phyloP scores from a whole-genome alignment of 2,113 vertebrate genomes.

The Heteronetta atricapilla region DNA sequence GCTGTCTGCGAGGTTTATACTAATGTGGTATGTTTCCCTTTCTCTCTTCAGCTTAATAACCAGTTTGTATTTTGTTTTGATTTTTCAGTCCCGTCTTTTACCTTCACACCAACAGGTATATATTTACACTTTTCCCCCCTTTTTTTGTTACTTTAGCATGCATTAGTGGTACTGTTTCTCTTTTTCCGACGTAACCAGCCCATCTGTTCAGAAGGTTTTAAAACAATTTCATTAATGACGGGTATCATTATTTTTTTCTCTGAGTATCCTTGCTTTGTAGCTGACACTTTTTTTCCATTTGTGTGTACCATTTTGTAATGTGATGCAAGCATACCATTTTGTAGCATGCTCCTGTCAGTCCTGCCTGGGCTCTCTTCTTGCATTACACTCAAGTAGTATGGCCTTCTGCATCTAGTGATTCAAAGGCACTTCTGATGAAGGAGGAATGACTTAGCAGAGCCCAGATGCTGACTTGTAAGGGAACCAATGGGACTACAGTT shows the following conservation, averaged over 20 bases:
- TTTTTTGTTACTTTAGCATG: slow-evolving; percentile 77
- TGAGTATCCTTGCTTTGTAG: background rate
- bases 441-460: background rate
- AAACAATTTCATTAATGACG: background rate
- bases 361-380: background rate
- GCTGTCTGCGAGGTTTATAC: slow-evolving; percentile 82
- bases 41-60: slow-evolving; percentile 87
- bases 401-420: background rate
- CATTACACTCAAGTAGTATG: background rate
- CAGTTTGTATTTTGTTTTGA: slow-evolving; percentile 84
- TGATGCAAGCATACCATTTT: background rate
- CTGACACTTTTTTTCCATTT: background rate
- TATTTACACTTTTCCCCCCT: slow-evolving; percentile 80
- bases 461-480: background rate
- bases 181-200: slow-evolving; percentile 65
- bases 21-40: slow-evolving; percentile 84
- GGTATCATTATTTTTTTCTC: slow-evolving; percentile 7
- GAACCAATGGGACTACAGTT: background rate
- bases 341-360: background rate
- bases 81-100: slow-evolving; percentile 97
- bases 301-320: background rate
- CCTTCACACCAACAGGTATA: slow-evolving; percentile 99
- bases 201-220: background rate
- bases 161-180: slow-evolving; percentile 66
- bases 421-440: background rate